Conservation (phyloP, 37 sponge, comb jelly and placozoan genomes). For the Spongilla lacustris region DNA sequence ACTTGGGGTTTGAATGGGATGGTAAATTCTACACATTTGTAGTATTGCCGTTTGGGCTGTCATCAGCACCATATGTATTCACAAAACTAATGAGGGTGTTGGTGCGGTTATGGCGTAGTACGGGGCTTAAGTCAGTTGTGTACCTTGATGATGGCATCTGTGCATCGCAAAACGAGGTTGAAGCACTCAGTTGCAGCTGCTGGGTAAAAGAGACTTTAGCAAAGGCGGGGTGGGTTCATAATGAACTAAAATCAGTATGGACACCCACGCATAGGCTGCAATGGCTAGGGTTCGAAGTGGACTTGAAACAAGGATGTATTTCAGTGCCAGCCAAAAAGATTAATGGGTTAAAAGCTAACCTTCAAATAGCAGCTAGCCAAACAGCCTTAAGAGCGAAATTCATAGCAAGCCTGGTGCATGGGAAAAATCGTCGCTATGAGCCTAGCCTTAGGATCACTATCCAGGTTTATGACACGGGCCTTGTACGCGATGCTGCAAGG, state of each 20-base stretch:
- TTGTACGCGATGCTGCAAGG: conserved; percentile 12
- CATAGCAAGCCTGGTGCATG: conserved; percentile 35
- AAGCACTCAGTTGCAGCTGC: neutral
- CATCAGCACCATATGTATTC: conserved; percentile 36
- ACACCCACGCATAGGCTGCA: neutral
- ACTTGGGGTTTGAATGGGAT: conserved; percentile 40
- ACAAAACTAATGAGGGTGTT: conserved; percentile 38
- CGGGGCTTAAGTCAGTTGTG: conserved; percentile 23
- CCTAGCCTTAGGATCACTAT: neutral
- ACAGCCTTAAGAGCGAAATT: neutral
- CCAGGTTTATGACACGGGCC: conserved; percentile 6
- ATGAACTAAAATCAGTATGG: conserved; percentile 15
- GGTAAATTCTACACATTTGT: conserved; percentile 20
- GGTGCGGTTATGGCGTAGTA: conserved; percentile 15
- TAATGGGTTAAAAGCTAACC: neutral
- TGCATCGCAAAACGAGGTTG: neutral
- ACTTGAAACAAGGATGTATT: conserved; percentile 18
- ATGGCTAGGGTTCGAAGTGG: conserved; percentile 31
- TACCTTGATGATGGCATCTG: conserved; percentile 54
- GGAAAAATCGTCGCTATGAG: conserved; percentile 19
- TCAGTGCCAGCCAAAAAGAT: conserved; percentile 16
- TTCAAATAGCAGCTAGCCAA: neutral
- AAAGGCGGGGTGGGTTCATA: conserved; percentile 12
- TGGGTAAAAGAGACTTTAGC: conserved; percentile 1
- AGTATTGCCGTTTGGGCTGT: conserved; percentile 50